Conservation (phyloP, 2,113 vertebrate genomes). For the Centrocercus urophasianus region DNA sequence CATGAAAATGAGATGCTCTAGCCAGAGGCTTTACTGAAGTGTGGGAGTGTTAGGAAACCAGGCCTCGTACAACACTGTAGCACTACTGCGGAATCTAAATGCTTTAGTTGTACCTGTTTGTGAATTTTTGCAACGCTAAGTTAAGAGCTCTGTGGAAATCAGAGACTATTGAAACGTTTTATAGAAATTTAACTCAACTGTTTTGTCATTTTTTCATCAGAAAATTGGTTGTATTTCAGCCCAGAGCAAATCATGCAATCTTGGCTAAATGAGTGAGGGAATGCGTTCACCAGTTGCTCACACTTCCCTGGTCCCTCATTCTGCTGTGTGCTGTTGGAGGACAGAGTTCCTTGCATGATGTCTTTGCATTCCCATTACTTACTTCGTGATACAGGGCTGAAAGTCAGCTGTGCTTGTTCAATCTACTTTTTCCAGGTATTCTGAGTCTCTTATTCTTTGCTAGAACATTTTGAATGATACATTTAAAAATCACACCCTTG, state of each 20-base stretch:
- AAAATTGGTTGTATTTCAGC: slow-evolving; percentile 50
- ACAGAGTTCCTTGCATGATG: background rate
- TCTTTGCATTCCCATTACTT: background rate
- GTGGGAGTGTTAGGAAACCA: background rate
- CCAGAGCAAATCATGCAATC: background rate
- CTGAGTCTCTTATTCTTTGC: background rate
- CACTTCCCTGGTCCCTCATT: background rate
- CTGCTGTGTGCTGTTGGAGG: background rate
- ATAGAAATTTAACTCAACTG: slow-evolving; percentile 15
- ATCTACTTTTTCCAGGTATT: background rate
- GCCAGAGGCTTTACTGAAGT: background rate
- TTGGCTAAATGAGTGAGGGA: slow-evolving; percentile 22
- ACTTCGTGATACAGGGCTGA: background rate
- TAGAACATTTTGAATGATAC: background rate
- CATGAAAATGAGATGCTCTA: background rate
- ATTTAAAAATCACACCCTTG: background rate
- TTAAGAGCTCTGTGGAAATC: slow-evolving; percentile 20
- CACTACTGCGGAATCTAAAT: background rate
- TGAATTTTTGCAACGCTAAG: background rate
- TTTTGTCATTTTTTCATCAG: background rate
- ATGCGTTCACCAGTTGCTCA: background rate
- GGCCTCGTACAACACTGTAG: background rate
- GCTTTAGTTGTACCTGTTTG: background rate
- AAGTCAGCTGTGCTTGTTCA: background rate
- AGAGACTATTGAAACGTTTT: slow-evolving; percentile 14